Evolutionary conservation across 2,113 vertebrate genomes (phyloP).

Genomic region (Gambusia affinis): DNA sequence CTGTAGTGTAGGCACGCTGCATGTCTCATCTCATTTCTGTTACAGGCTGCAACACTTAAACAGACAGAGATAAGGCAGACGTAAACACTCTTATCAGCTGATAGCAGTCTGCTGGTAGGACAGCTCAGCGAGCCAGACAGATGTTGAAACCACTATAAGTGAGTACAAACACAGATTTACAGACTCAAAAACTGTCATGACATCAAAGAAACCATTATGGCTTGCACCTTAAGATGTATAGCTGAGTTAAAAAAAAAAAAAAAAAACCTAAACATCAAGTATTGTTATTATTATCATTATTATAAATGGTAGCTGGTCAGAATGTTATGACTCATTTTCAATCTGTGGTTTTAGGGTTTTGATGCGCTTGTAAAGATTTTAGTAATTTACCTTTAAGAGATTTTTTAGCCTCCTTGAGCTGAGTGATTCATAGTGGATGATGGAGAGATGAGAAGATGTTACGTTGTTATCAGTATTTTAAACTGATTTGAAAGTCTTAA

Average conservation of each 20-base stretch:
- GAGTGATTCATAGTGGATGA: background rate
- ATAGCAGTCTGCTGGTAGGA: slow-evolving; percentile 45
- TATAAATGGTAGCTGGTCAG: background rate
- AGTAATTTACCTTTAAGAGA: background rate
- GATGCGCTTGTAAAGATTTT: background rate
- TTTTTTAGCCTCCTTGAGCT: no score
- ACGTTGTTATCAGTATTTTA: background rate
- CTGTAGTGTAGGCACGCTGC: background rate
- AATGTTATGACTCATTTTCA: background rate
- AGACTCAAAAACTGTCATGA: slow-evolving; percentile 21
- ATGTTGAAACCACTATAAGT: slow-evolving; percentile 52
- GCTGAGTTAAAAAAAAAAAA: background rate
- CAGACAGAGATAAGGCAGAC: slow-evolving; percentile 53
- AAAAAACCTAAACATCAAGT: background rate
- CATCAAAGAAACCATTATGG: slow-evolving; percentile 14
- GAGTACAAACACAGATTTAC: slow-evolving; percentile 27
- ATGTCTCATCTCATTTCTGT: slow-evolving; percentile 26
- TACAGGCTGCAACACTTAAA: slow-evolving; percentile 54
- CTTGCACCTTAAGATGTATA: slow-evolving; percentile 10
- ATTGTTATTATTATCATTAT: background rate
- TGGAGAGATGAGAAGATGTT: no score
- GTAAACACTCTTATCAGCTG: slow-evolving; percentile 63
- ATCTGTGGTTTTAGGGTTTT: background rate
- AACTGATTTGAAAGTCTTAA: background rate
- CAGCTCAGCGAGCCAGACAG: slow-evolving; percentile 43